Evolutionary conservation across 53 echinoderm and acorn worm genomes (phyloP), one percentile per base, ranked within the genome.

Genomic region (Echinarachnius parma): DNA sequence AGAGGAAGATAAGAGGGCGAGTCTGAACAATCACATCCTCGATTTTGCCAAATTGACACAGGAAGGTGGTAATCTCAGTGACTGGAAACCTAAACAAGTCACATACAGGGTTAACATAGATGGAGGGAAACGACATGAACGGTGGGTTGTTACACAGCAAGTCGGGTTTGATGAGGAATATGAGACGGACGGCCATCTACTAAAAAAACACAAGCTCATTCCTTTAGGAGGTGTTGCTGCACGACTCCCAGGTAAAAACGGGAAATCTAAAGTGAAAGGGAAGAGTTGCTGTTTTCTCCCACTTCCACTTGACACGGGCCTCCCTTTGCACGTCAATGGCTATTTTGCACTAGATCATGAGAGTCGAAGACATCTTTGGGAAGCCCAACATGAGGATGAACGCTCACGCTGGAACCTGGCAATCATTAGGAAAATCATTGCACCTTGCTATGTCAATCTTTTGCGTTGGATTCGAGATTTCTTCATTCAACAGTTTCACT

Each of bases 141-240:
- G 55, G 14, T 95, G 95, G 95, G 59, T 90, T 15, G 55, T 95
- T 42, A 75, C 66, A 13, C 91, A 91, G 62, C 79, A 60, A 27
- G n/a, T 96, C 9, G 91, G 96, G 18, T 54, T 78, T 34, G 61
- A 71, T 26, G 34, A 44, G 16, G 39, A 26, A 4, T 49, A 60
- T 27, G 1, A 22, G 48, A 58, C 2, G 24, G n/a, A 4, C 4
- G 56, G 64, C 2, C 34, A 28, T 11, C 0, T 20, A 3, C 30
- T 33, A 30, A 48, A 23, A 50, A 30, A 66, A 48, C 22, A 81
- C 27, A 89, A 59, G 34, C 53, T 81, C 29, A 50, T 96, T 23
- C 90, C 95, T 22, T 57, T 81, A 11, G 95, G 87, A 28, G 95
- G 87, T 10, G 87, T 91, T n/a, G 95, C 95, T 54, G 87, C 87